phyloP scores from a whole-genome alignment of 2,797 vertebrate species.

The Staurois parvus region DNA sequence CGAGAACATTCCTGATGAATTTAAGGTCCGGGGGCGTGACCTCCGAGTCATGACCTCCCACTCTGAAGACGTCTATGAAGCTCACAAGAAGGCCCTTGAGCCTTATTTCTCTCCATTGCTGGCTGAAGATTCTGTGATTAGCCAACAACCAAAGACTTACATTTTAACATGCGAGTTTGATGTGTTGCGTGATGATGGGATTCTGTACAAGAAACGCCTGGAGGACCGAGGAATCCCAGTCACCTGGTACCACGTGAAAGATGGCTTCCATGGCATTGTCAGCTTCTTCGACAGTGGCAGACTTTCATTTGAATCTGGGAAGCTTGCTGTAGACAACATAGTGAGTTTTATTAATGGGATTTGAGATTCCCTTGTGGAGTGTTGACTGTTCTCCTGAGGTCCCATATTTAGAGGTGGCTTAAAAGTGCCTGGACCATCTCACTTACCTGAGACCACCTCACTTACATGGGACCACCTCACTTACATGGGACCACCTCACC shows the following conservation, averaged over 20 bases:
- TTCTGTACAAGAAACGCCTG: conserved; percentile 84
- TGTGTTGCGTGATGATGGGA: conserved; percentile 81
- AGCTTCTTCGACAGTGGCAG: conserved; percentile 65
- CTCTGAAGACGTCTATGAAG: conserved; percentile 69
- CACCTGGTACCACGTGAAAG: conserved; percentile 81
- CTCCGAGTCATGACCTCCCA: conserved; percentile 48
- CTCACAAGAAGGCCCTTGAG: conserved; percentile 63
- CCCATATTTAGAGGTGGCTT: no score
- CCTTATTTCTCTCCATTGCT: conserved; percentile 77
- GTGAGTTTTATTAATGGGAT: conserved; percentile 75
- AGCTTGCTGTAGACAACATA: conserved; percentile 68
- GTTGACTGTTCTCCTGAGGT: no score
- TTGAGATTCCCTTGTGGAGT: conserved; percentile 28
- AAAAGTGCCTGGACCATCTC: no score
- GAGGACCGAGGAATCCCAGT: conserved; percentile 79
- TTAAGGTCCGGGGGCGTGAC: conserved; percentile 71
- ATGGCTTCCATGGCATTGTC: conserved; percentile 83
- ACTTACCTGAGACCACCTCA: no score
- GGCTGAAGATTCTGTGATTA: conserved; percentile 77
- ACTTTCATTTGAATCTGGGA: conserved; percentile 72
- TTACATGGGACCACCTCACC: no score
- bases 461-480: no score
- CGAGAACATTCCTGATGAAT: conserved; percentile 79
- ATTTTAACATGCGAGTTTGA: conserved; percentile 87
- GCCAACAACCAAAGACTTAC: conserved; percentile 77